These are phyloP conservation scores for Novumbra hubbsi DNA, from an alignment of 2,797 vertebrate genomes.

Conservation along the genomic window DNA sequence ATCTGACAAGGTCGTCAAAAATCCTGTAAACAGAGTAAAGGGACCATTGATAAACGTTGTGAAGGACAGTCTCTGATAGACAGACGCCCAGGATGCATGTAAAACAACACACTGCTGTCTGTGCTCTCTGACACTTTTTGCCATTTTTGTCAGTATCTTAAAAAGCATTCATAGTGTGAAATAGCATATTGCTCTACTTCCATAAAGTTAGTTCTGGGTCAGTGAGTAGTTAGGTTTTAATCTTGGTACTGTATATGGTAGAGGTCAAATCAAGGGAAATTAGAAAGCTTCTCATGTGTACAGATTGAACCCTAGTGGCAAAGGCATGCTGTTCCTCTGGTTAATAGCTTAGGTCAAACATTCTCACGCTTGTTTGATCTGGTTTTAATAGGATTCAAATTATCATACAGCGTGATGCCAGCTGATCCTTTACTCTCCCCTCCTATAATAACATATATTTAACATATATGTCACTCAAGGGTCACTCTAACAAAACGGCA, in stretches of 20 bases:
- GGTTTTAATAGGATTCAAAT: too few relatives aligned
- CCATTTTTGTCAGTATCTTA: not conserved
- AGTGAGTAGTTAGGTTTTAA: not conserved
- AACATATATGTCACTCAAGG: too few relatives aligned
- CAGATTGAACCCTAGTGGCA: not conserved
- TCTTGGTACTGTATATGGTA: not conserved
- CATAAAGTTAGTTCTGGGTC: not conserved
- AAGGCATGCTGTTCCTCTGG: not conserved
- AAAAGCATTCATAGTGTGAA: not conserved
- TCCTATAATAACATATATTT: too few relatives aligned
- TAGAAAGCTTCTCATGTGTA: not conserved
- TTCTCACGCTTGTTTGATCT: not conserved
- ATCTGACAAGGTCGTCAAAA: not conserved
- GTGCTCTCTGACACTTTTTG: not conserved
- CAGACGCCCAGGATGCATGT: not conserved
- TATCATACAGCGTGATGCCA: too few relatives aligned
- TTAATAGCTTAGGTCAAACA: constrained; percentile 7
- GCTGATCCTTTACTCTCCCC: too few relatives aligned
- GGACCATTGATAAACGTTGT: not conserved
- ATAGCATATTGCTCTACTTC: not conserved
- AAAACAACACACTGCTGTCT: not conserved
- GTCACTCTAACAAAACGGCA: too few relatives aligned
- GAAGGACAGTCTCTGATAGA: not conserved
- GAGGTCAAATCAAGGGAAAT: not conserved
- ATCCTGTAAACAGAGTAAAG: not conserved